Conservation (phyloP, 2,113 vertebrate genomes). For the Monopterus albus region DNA sequence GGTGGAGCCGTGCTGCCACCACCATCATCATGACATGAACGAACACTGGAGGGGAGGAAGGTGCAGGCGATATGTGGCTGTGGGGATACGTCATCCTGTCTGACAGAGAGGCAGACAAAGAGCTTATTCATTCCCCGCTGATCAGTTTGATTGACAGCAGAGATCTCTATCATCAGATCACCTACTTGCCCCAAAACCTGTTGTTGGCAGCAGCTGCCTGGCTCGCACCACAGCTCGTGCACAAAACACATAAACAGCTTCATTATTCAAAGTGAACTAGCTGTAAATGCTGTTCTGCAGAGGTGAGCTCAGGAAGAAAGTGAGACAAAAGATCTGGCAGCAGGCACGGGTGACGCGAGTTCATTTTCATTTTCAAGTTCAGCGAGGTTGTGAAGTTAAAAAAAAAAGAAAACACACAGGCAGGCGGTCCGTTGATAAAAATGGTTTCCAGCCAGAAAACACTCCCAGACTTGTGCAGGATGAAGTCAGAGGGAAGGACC, state of each 20-base stretch:
- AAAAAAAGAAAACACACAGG: constrained; percentile 28
- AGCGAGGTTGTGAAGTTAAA: constrained; percentile 53
- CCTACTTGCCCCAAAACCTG: background rate
- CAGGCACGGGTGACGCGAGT: constrained; percentile 55
- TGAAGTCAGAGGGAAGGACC: constrained; percentile 18
- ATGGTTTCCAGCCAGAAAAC: constrained; percentile 66
- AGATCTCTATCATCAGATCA: background rate
- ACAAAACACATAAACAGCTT: background rate
- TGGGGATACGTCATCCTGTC: constrained; percentile 30
- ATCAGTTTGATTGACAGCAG: constrained; percentile 20
- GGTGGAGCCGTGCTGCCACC: background rate
- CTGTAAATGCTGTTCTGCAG: constrained; percentile 15
- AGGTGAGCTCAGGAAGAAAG: constrained; percentile 12
- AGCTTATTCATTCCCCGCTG: constrained; percentile 4
- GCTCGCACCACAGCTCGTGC: background rate
- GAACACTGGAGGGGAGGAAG: background rate
- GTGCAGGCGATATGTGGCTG: constrained; percentile 10
- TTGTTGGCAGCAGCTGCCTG: background rate
- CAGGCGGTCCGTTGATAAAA: constrained; percentile 17
- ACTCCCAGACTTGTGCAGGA: constrained; percentile 24
- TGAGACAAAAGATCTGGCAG: constrained; percentile 38
- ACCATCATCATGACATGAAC: constrained; percentile 1
- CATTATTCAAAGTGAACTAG: constrained; percentile 3
- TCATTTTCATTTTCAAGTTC: constrained; percentile 64
- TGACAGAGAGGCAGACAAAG: constrained; percentile 67